Evolutionary conservation across 2,888 invertebrate species (phyloP).

Genomic region (Dermolepida albohirtum): DNA sequence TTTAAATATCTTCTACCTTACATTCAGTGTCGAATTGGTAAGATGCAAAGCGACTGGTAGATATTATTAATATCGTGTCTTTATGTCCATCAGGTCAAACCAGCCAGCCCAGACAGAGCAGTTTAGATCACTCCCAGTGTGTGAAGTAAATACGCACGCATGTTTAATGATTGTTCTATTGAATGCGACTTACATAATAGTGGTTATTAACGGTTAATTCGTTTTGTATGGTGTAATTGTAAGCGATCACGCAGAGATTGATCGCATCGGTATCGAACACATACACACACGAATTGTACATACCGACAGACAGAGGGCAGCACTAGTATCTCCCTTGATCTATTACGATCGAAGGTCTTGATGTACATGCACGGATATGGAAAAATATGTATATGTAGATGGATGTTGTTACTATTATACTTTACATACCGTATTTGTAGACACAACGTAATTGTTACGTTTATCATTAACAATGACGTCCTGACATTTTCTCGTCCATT

Average conservation of each 20-base stretch:
- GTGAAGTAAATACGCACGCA: conserved; percentile 30
- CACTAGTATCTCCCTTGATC: too few relatives aligned
- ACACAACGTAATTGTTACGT: conserved; percentile 22
- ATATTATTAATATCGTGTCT: conserved; percentile 39
- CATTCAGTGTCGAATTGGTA: conserved; percentile 13
- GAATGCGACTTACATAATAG: conserved; percentile 37
- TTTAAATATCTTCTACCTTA: not conserved
- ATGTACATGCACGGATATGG: conserved; percentile 3
- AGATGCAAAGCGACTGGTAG: conserved; percentile 21
- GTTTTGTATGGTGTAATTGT: conserved; percentile 39
- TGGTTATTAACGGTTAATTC: conserved; percentile 41
- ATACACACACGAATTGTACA: not conserved
- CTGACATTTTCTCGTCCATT: conserved; percentile 30
- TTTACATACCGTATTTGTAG: conserved; percentile 9
- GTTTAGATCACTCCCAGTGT: conserved; percentile 5
- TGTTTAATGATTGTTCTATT: conserved; percentile 37
- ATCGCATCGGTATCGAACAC: conserved; percentile 24
- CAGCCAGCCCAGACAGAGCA: not conserved
- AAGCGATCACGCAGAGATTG: conserved; percentile 40
- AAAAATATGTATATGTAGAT: conserved; percentile 12
- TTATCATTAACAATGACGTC: conserved; percentile 33
- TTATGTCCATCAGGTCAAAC: conserved; percentile 23
- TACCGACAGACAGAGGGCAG: not conserved
- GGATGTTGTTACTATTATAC: too few relatives aligned
- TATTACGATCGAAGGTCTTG: conserved; percentile 3